These are phyloP conservation scores for Gambusia holbrooki DNA, from an alignment of 2,113 vertebrate genomes.

Conservation along the genomic window DNA sequence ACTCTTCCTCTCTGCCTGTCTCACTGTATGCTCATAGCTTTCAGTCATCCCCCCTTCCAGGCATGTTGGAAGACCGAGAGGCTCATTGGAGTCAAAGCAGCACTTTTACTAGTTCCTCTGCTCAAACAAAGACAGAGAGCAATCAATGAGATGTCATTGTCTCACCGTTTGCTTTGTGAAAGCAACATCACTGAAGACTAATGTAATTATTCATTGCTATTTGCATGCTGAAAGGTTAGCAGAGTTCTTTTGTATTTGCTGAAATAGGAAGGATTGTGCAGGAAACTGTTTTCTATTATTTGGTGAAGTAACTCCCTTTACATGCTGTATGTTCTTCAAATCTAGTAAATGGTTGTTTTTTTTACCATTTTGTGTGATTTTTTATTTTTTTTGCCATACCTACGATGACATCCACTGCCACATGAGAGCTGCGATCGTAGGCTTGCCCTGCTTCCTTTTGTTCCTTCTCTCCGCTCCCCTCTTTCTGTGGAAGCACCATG, in stretches of 20 bases:
- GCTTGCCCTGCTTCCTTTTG: constrained; percentile 79
- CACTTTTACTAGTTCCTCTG: constrained; percentile 12
- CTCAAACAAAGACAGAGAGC: constrained; percentile 16
- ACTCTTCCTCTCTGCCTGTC: constrained; percentile 22
- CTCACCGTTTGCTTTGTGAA: constrained; percentile 17
- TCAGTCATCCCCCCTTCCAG: constrained; percentile 32
- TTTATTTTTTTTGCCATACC: constrained; percentile 78
- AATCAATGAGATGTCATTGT: constrained; percentile 32
- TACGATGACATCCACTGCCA: constrained; percentile 96
- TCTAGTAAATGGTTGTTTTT: not conserved
- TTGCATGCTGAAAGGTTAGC: constrained; percentile 10
- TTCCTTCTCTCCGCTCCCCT: constrained; percentile 73
- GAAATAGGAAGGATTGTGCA: not conserved
- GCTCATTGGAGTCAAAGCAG: constrained; percentile 29
- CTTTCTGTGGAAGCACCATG: constrained; percentile 86
- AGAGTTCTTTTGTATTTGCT: not conserved
- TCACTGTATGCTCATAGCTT: constrained; percentile 10
- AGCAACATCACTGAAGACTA: constrained; percentile 6
- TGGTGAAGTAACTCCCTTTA: not conserved
- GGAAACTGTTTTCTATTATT: not conserved
- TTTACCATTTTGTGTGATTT: not conserved
- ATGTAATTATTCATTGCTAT: constrained; percentile 21
- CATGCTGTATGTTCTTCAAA: not conserved
- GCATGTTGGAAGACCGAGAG: constrained; percentile 32
- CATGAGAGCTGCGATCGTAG: constrained; percentile 88